A percentile compares a stretch with the other conserved stretches of the same genome.
Conservation (phyloP, 2,888 invertebrate genomes). For the Athripsodes cinereus region DNA sequence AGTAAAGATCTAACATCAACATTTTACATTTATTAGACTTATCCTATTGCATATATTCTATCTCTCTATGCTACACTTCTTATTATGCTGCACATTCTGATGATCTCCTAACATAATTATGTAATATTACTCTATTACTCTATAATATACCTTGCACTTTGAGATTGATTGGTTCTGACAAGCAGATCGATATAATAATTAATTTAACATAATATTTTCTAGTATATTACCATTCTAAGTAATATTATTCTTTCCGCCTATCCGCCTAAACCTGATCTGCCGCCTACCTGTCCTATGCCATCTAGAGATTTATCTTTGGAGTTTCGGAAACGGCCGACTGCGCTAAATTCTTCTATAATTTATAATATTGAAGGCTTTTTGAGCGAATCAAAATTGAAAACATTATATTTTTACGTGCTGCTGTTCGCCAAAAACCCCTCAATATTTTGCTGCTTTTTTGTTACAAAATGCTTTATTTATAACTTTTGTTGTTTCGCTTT, state of each 20-base stretch:
- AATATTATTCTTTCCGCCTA: constrained; percentile 10
- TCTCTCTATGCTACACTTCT: not conserved
- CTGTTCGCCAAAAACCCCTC: not conserved
- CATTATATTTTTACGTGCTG: not conserved
- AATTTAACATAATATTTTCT: constrained; percentile 10
- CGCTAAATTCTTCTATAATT: constrained; percentile 17
- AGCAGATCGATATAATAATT: constrained; percentile 10
- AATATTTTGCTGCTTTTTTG: not conserved
- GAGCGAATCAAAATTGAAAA: not conserved
- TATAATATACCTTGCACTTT: not conserved
- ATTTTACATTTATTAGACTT: no score
- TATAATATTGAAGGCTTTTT: no score
- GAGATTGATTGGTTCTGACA: not conserved
- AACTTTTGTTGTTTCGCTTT: not conserved
- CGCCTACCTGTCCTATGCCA: constrained; percentile 17
- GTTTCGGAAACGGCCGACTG: constrained; percentile 27
- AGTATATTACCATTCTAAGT: not conserved
- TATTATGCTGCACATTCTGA: not conserved
- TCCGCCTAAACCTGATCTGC: constrained; percentile 20
- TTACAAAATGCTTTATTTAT: not conserved
- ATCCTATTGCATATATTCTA: not conserved
- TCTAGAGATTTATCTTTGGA: constrained; percentile 26
- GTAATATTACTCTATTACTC: not conserved
- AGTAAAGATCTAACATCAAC: not conserved
- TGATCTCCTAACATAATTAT: not conserved